Evolutionary conservation across 2,797 vertebrate species (phyloP), one percentile per base, ranked within the genome.

Genomic region (Ispidina lecontei): DNA sequence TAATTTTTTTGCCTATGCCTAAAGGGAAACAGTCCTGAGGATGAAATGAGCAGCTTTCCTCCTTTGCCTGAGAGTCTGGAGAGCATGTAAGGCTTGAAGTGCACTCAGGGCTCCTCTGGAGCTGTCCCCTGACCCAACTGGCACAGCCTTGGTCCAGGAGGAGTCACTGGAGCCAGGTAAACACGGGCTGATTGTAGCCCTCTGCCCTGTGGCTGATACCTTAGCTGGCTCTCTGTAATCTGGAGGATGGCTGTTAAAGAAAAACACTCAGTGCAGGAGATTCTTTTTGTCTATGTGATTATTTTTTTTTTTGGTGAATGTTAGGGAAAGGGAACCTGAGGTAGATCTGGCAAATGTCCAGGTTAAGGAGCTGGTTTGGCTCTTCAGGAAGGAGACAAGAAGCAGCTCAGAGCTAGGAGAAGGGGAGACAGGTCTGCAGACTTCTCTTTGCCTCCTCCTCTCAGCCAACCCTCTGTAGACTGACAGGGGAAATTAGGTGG

Each of bases 191-290:
- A 60, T 9, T 70, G 64, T 65, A 81, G 28, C 44, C 44, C 33
- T 65, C 80, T 88, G 59, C 73, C 76, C 23, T 37, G 35, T 2
- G 4, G 31, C 49, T 14, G 31, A 21, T 16, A 84, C 22, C 33
- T 35, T 21, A 4, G 84, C 90, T n/a, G 52, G 17, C 52, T 93
- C 85, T 72, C 73, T 91, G 49, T 37, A 31, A 63, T 37, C 81
- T 93, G 67, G 91, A 91, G 86, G 84, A 76, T 13, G 59, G 80
- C 33, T 77, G 90, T 87, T 88, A 91, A 62, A 77, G 72, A 59
- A 82, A 91, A 90, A 69, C 33, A 74, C 31, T 28, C 5, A 31
- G 68, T 7, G 56, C 39, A 70, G n/a, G 59, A 93, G 65, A 81
- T 49, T 76, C 52, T 28, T 43, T 56, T 89, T 33, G 44, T 70